Conservation (phyloP, 1,140 invertebrate genomes). For the Triops cancriformis region DNA sequence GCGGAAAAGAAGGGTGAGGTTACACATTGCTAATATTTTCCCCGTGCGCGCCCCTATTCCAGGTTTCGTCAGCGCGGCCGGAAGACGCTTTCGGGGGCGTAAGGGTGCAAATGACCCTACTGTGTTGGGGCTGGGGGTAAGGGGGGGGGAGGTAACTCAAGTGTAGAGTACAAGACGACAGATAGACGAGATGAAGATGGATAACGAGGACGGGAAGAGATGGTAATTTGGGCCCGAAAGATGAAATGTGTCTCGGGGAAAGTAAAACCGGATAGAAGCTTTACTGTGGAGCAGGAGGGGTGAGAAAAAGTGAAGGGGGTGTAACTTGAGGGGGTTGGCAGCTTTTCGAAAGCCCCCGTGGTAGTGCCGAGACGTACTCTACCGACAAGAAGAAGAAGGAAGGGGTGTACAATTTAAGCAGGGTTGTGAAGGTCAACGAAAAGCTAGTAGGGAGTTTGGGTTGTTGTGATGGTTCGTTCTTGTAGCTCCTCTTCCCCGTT, state of each 20-base stretch:
- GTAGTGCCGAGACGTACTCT: neutral
- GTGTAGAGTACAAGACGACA: neutral
- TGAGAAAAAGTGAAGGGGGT: neutral
- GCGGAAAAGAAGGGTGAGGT: neutral
- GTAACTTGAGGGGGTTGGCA: no score
- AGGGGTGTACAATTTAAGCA: neutral
- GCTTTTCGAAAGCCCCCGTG: no score
- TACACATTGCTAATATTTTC: conserved; percentile 2
- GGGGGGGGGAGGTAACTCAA: neutral
- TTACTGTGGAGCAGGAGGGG: neutral
- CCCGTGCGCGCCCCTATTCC: neutral
- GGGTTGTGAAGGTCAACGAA: neutral
- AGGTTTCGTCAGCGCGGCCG: neutral
- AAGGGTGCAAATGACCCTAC: neutral
- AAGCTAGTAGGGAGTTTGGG: neutral
- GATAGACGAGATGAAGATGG: neutral
- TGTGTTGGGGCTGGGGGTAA: neutral
- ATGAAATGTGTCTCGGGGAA: neutral
- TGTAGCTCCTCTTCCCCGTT: neutral
- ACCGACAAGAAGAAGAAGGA: neutral
- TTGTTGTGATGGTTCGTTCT: neutral
- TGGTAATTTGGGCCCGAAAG: neutral
- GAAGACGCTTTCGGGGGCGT: neutral
- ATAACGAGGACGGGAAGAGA: neutral
- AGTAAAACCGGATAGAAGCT: neutral